These are phyloP conservation scores for Sparidentex hasta DNA, from an alignment of 2,797 vertebrate genomes.

Conservation along the genomic window DNA sequence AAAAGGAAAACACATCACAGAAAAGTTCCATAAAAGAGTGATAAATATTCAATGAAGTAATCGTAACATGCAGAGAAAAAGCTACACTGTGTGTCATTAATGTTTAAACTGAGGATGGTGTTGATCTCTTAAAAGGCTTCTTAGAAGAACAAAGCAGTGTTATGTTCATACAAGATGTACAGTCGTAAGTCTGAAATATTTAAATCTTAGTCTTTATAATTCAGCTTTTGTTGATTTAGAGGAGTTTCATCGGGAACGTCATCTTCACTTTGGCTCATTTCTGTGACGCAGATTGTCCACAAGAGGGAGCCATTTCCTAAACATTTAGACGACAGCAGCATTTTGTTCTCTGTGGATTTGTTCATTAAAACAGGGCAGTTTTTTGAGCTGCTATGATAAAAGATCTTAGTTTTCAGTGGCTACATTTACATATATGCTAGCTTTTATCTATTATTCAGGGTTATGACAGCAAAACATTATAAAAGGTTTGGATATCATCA, in stretches of 20 bases:
- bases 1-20: too few species aligned
- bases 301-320: constrained; percentile 1
- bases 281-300: constrained; percentile 30
- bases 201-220: background rate
- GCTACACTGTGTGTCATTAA: constrained; percentile 1
- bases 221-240: background rate
- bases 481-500: too few species aligned
- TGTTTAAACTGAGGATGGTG: background rate
- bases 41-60: background rate
- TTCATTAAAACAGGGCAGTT: background rate
- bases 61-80: background rate
- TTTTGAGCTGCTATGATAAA: background rate
- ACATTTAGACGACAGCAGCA: background rate
- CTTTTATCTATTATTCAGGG: too few species aligned
- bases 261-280: background rate
- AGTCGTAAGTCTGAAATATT: constrained; percentile 9
- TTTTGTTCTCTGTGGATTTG: background rate
- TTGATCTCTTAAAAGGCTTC: background rate
- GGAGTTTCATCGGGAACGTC: background rate
- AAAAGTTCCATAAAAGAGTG: too few species aligned
- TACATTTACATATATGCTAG: too few species aligned
- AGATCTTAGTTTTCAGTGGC: background rate
- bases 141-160: background rate
- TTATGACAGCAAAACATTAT: too few species aligned
- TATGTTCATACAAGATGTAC: background rate